Base-by-base conservation (phyloP, 2,888 invertebrate species). In the Crossocerus cetratus region DNA sequence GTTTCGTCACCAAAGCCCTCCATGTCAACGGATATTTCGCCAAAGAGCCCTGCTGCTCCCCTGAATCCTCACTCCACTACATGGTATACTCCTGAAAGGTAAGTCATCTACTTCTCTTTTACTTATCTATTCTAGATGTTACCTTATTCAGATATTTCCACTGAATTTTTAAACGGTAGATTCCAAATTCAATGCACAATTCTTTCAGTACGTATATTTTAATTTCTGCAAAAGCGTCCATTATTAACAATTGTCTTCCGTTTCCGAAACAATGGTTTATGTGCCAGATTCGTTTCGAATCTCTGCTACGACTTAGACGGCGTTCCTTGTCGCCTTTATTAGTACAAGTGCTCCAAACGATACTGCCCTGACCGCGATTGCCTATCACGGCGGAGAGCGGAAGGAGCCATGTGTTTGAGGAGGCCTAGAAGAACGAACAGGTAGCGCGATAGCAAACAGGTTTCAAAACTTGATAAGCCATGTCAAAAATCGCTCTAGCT, bases 31-130 rank as follows among this genome's bases (percentile, higher is more conserved):
- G 44, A 3, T 42, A 64, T 60, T 21, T 68, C 69, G 3, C 72
- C 73, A 4, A 71, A 54, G 13, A 78, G 60, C 58, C 72, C 76
- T 1, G 53, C n/a, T 0, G 65, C 57, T 0, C 63, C 78, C 2
- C 76, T 67, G 21, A 71, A 42, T 45, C 54, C 56, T 3, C 22
- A 5, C 8, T 61, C 62, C 8, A 44, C 73, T 5, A 72, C 20
- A 0, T 77, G 75, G 78, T 75, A 69, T 56, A 21, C 43, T 58
- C 65, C 45, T 54, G 57, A 66, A 20, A 70, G 74, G 82, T 82
- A 72, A 80, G 81, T 74, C 21, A 3, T 32, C 8, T 8, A 32
- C 32, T 32, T 0, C 32, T 3, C 32, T 32, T 32, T 32, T 11
- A 32, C 5, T 8, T 32, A n/a, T 32, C 1, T 4, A 32, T 8